Base-by-base conservation (phyloP, 1,140 invertebrate genomes). In the Anagrus nilaparvatae region DNA sequence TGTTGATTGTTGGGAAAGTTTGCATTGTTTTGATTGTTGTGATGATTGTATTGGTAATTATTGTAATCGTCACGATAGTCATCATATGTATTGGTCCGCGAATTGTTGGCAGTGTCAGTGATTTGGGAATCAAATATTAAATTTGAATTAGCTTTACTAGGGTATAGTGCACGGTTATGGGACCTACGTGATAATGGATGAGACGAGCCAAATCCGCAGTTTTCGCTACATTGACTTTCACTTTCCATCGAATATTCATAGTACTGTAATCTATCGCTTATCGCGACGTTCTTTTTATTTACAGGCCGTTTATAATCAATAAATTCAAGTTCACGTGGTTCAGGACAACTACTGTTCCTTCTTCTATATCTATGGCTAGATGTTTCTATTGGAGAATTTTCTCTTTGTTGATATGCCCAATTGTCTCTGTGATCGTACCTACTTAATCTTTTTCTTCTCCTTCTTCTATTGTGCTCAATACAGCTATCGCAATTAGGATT, bases 41-140 rank as follows among this genome's bases (percentile, higher is more conserved):
- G 29, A n/a, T 10, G 24, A 27, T 27, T 6, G 5, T 30, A 14
- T 5, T n/a, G 16, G 7, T 40, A 14, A n/a, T 17, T n/a, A 38
- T 46, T 35, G 35, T 41, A 19, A 28, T 21, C 23, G 19, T 34
- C 17, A 20, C 21, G 31, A 35, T 33, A 12, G 14, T 45, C 25
- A 14, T 29, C 24, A 17, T 30, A 14, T n/a, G 20, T 19, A 23
- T n/a, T 19, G 40, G 29, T 8, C 9, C 24, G 24, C 31, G 31
- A 44, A 6, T 65, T 61, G 60, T 67, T 67, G 66, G 61, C 59
- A 65, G 61, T 66, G 61, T 66, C 59, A 61, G 60, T 60, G 61
- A 63, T 65, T 65, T 65, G 63, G 66, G 65, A 69, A 69, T 69
- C 61, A 69, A 67, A 67, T 59, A n/a, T n/a, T n/a, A 65, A 57